A percentile compares a stretch with the other conserved stretches of the same genome.
These are phyloP conservation scores for Toxostoma redivivum DNA, from an alignment of 2,113 vertebrate genomes.

Conservation along the genomic window DNA sequence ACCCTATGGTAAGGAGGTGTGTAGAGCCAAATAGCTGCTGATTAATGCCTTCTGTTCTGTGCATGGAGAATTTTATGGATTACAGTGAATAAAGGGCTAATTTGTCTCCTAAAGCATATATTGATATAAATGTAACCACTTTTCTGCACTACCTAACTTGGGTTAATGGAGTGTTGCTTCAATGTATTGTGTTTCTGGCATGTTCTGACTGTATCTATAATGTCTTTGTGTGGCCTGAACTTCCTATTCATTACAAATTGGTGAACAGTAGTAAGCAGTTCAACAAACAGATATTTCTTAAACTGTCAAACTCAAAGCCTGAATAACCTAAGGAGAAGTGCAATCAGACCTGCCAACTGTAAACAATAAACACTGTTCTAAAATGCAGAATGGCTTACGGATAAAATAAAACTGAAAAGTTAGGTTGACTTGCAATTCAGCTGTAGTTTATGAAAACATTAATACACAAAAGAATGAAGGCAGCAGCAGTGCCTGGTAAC, in stretches of 20 bases:
- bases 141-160: background rate
- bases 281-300: slow-evolving; percentile 24
- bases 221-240: background rate
- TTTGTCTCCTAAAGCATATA: slow-evolving; percentile 13
- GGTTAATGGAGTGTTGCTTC: background rate
- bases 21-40: background rate
- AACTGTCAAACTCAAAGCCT: background rate
- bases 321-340: background rate
- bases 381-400: background rate
- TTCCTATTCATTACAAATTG: background rate
- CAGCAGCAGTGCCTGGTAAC: background rate
- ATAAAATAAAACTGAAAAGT: background rate
- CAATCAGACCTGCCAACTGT: background rate
- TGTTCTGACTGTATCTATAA: background rate
- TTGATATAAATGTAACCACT: slow-evolving; percentile 4
- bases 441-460: background rate
- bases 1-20: background rate
- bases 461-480: background rate
- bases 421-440: background rate
- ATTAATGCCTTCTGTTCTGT: background rate
- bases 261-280: slow-evolving; percentile 3
- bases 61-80: background rate
- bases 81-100: slow-evolving; percentile 2
- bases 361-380: background rate
- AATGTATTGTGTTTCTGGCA: background rate